A percentile compares a stretch with the other conserved stretches of the same genome.
Evolutionary conservation across 2,113 vertebrate genomes (phyloP).

Genomic region (Gavia stellata): DNA sequence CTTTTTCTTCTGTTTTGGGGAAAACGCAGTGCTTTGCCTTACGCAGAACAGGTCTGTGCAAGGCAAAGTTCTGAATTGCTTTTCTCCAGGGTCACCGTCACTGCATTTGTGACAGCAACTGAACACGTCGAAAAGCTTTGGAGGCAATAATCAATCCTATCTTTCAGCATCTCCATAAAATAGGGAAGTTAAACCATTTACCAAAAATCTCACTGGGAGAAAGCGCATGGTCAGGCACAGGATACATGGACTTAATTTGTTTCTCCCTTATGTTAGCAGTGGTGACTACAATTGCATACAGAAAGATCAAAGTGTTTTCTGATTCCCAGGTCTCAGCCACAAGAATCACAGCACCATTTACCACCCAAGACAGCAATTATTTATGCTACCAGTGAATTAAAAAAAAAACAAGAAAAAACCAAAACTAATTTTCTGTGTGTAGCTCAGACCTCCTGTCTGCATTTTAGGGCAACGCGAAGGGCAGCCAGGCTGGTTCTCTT

Average conservation of each 20-base stretch:
- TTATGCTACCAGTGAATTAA: neutral
- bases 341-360: neutral
- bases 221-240: neutral
- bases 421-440: neutral
- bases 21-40: neutral
- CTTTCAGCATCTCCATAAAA: neutral
- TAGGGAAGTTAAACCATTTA: neutral
- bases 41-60: fast-evolving
- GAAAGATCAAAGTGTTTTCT: neutral
- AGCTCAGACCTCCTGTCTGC: neutral
- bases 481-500: neutral
- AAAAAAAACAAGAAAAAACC: neutral
- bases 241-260: neutral
- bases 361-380: neutral
- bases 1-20: neutral
- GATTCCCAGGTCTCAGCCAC: neutral
- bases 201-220: neutral
- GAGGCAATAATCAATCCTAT: neutral
- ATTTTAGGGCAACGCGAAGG: neutral
- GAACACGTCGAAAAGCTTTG: neutral
- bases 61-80: neutral
- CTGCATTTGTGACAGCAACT: neutral
- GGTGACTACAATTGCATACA: neutral
- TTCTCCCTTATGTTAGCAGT: neutral
- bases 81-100: neutral